Evolutionary conservation across 2,888 invertebrate species (phyloP).

Genomic region (Sipha maydis): DNA sequence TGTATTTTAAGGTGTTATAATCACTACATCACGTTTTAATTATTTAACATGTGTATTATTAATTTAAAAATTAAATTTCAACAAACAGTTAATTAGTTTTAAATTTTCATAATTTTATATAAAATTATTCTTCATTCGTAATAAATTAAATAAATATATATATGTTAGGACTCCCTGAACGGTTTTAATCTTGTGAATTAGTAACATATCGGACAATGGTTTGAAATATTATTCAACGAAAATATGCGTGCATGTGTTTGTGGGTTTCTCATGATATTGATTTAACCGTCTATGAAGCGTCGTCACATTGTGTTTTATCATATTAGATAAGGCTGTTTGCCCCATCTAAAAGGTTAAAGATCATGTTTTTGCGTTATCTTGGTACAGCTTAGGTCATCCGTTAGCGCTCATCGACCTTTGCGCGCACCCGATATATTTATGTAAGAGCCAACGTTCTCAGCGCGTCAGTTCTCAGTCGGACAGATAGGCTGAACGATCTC

Average conservation of each 20-base stretch:
- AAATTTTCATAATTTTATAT: not conserved
- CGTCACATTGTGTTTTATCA: conserved; percentile 12
- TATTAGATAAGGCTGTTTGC: conserved; percentile 49
- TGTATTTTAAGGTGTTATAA: not conserved
- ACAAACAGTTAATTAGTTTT: not conserved
- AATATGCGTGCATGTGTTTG: not conserved
- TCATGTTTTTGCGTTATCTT: conserved; percentile 51
- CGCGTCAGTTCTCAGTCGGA: conserved; percentile 47
- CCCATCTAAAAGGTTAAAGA: conserved; percentile 52
- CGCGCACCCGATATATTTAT: conserved; percentile 51
- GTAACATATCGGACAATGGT: not conserved
- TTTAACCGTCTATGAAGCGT: conserved; percentile 10
- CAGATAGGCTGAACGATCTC: conserved; percentile 34
- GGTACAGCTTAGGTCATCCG: conserved; percentile 50
- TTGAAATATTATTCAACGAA: conserved; percentile 6
- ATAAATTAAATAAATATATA: too few species aligned
- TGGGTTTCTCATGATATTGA: conserved; percentile 25
- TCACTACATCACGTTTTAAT: not conserved
- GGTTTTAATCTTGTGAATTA: conserved; percentile 28
- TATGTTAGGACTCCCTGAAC: conserved; percentile 8
- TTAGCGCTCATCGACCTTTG: conserved; percentile 54
- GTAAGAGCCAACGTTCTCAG: conserved; percentile 16
- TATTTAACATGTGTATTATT: not conserved
- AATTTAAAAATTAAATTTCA: not conserved
- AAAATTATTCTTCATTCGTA: not conserved